These are phyloP conservation scores for Thalassarche chlororhynchos DNA, from an alignment of 2,113 vertebrate genomes.

Conservation along the genomic window DNA sequence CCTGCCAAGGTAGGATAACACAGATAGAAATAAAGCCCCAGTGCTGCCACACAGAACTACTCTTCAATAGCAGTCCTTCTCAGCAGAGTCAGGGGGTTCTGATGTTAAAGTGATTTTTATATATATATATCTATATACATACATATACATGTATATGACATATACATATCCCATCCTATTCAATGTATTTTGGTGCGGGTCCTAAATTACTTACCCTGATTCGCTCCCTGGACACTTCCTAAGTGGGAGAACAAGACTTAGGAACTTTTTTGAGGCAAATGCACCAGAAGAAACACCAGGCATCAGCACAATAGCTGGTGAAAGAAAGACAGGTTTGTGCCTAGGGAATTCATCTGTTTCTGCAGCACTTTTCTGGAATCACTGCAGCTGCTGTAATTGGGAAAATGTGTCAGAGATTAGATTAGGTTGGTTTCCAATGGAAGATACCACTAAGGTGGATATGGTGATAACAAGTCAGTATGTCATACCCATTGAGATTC, in stretches of 20 bases:
- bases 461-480: neutral
- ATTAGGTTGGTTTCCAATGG: neutral
- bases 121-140: neutral
- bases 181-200: neutral
- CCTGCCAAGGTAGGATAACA: neutral
- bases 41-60: neutral
- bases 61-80: neutral
- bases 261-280: neutral
- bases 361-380: neutral
- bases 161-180: neutral
- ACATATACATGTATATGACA: neutral
- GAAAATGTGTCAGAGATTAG: constrained; percentile 5
- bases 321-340: neutral
- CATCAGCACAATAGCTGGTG: neutral
- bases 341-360: neutral
- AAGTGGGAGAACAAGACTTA: neutral
- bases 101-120: neutral
- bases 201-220: neutral
- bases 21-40: neutral
- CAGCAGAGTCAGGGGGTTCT: neutral
- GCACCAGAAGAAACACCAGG: neutral
- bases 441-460: neutral
- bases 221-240: neutral
- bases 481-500: neutral
- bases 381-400: neutral